Conservation (phyloP, 2,888 invertebrate genomes). For the Diplolepis rosae region DNA sequence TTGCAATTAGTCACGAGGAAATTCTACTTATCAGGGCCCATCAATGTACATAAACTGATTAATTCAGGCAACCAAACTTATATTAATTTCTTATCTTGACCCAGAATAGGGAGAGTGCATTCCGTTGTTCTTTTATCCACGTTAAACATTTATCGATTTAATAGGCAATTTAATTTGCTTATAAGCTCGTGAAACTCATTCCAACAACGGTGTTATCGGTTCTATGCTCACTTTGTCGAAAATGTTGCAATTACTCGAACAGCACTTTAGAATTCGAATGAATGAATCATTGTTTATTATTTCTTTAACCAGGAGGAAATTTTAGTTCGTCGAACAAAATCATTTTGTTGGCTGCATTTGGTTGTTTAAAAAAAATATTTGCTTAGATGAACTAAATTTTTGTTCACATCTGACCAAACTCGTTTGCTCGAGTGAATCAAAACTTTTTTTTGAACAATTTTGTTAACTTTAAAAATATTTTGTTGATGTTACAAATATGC, state of each 20-base stretch:
- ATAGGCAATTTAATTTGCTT: conserved; percentile 11
- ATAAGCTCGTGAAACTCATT: conserved; percentile 29
- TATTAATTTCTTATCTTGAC: conserved; percentile 19
- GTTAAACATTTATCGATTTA: conserved; percentile 6
- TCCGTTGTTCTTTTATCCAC: conserved; percentile 17
- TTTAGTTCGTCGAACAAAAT: too few relatives aligned
- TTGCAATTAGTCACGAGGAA: conserved; percentile 10
- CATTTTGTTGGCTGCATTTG: too few relatives aligned
- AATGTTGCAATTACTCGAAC: neutral
- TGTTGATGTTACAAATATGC: too few relatives aligned
- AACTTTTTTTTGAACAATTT: too few relatives aligned
- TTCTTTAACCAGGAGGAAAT: neutral
- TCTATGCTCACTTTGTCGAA: neutral
- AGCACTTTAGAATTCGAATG: conserved; percentile 3
- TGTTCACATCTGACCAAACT: too few relatives aligned
- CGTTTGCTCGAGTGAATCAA: too few relatives aligned
- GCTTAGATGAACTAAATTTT: too few relatives aligned
- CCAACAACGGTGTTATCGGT: neutral
- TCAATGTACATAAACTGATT: conserved; percentile 11
- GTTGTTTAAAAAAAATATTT: too few relatives aligned
- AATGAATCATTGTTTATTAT: conserved; percentile 10
- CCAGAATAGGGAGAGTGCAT: conserved; percentile 16
- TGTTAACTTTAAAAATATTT: too few relatives aligned
- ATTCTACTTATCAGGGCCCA: conserved; percentile 8
- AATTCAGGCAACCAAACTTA: neutral